Conservation (phyloP, 1,140 invertebrate genomes). For the Teleogryllus occipitalis region DNA sequence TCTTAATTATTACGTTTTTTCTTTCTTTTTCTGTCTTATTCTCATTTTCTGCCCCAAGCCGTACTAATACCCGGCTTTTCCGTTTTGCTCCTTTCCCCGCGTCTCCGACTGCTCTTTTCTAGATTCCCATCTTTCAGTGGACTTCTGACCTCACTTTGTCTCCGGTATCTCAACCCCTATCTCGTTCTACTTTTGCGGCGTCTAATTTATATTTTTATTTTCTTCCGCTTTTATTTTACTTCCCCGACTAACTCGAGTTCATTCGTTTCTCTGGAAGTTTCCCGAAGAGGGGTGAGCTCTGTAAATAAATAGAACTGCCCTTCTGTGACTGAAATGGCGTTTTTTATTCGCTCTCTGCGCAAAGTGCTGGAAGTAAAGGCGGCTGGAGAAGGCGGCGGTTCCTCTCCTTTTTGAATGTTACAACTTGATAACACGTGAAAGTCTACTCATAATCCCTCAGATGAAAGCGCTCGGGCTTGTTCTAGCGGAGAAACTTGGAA, state of each 20-base stretch:
- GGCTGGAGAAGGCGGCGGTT: not conserved
- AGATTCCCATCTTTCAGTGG: not conserved
- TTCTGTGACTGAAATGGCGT: not conserved
- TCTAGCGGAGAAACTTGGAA: no score
- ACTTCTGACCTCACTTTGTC: not conserved
- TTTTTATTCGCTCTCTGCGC: not conserved
- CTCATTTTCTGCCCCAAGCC: not conserved
- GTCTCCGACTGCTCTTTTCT: not conserved
- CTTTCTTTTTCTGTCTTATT: not conserved
- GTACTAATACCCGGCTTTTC: no score
- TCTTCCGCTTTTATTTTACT: not conserved
- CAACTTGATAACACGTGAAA: not conserved
- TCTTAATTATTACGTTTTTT: no score
- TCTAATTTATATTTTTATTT: slow-evolving; percentile 6
- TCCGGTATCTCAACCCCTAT: not conserved
- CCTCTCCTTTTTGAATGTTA: not conserved
- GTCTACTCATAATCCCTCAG: not conserved
- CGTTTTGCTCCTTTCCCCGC: not conserved
- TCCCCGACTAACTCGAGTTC: not conserved
- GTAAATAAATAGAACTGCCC: slow-evolving; percentile 1
- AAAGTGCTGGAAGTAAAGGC: not conserved
- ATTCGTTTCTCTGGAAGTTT: not conserved
- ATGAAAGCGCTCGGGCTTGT: not conserved
- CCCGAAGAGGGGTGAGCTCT: not conserved
- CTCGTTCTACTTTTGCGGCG: not conserved